phyloP scores from a whole-genome alignment of 53 echinoderm and acorn worm genomes.

The Antedon mediterranea region DNA sequence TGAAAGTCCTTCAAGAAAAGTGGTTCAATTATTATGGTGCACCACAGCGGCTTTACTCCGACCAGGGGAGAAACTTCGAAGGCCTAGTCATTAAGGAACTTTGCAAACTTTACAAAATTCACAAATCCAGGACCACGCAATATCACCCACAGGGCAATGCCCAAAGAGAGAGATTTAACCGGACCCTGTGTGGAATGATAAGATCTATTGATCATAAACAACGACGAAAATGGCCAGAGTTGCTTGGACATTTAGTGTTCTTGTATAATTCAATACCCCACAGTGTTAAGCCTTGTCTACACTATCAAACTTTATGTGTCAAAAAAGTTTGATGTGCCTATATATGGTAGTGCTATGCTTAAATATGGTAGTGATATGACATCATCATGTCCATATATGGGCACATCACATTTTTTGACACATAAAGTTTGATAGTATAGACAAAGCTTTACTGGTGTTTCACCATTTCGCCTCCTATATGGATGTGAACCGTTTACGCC shows the following conservation, averaged over 20 bases:
- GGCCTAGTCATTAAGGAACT: slow-evolving; percentile 15
- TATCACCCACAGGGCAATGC: slow-evolving; percentile 28
- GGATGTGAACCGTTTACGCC: too few relatives aligned
- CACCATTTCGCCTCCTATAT: too few relatives aligned
- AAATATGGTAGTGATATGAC: too few relatives aligned
- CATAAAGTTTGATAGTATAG: too few relatives aligned
- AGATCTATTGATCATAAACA: slow-evolving; percentile 6
- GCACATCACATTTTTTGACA: too few relatives aligned
- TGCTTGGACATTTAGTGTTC: slow-evolving; percentile 16
- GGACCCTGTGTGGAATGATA: slow-evolving; percentile 23
- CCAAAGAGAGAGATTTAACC: slow-evolving; percentile 26
- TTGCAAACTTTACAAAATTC: slow-evolving; percentile 11
- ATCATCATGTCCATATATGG: too few relatives aligned
- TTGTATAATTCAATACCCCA: slow-evolving; percentile 30
- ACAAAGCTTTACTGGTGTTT: too few relatives aligned
- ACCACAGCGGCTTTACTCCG: slow-evolving; percentile 12
- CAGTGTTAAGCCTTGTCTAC: too few relatives aligned
- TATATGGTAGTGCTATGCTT: too few relatives aligned
- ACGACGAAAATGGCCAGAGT: slow-evolving; percentile 15
- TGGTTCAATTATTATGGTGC: slow-evolving; percentile 25
- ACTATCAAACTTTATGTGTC: too few relatives aligned
- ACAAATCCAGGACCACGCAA: slow-evolving; percentile 18
- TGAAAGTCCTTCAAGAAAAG: slow-evolving; percentile 3
- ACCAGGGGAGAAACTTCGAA: slow-evolving; percentile 22
- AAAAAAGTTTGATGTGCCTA: too few relatives aligned